phyloP scores from a whole-genome alignment of 2,113 vertebrate genomes.

The Butorides virescens region DNA sequence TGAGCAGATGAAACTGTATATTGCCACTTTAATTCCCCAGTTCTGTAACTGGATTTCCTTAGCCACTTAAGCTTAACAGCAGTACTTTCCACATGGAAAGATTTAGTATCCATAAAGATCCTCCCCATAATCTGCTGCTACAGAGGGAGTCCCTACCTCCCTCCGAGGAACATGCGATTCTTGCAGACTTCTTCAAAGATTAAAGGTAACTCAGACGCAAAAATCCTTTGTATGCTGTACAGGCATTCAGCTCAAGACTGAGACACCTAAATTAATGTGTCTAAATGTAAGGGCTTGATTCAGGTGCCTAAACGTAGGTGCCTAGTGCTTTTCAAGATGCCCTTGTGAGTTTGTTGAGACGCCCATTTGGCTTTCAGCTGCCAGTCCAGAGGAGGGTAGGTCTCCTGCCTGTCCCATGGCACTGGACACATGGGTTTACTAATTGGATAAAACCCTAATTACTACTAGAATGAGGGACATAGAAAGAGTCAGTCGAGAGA shows the following conservation, averaged over 20 bases:
- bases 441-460: not conserved
- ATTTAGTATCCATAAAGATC: not conserved
- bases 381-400: not conserved
- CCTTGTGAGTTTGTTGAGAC: not conserved
- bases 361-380: not conserved
- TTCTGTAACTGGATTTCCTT: not conserved
- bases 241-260: not conserved
- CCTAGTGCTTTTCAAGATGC: not conserved
- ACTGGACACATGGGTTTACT: not conserved
- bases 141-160: not conserved
- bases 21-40: not conserved
- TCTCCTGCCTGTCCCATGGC: not conserved
- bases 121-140: not conserved
- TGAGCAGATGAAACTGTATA: not conserved
- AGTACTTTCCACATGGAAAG: not conserved
- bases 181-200: not conserved
- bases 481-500: not conserved
- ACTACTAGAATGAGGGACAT: not conserved
- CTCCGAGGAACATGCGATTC: not conserved
- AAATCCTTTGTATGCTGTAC: not conserved
- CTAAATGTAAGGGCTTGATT: not conserved
- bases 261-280: not conserved
- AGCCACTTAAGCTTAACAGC: not conserved
- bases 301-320: not conserved
- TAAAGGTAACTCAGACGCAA: not conserved